A percentile compares a stretch with the other conserved stretches of the same genome.
phyloP scores from a whole-genome alignment of 2,113 vertebrate species.

The Eclectus roratus region DNA sequence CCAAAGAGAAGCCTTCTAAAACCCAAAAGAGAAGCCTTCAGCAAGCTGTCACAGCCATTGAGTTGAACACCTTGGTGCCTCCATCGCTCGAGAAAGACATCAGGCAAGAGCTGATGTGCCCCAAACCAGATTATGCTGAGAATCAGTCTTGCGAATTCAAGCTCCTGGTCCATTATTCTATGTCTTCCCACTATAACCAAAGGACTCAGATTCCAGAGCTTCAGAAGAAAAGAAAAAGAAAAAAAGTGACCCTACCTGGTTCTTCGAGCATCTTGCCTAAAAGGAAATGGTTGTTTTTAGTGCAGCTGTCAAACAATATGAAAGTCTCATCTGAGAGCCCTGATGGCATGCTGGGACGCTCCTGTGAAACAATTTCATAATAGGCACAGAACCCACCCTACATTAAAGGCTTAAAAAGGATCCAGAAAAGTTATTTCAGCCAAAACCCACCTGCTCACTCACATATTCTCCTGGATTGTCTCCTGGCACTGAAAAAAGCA shows the following conservation, averaged over 20 bases:
- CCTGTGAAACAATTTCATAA: background rate
- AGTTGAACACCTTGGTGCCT: background rate
- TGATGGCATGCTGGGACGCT: rapidly evolving
- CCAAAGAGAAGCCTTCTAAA: background rate
- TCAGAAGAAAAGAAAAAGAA: background rate
- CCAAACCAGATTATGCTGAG: background rate
- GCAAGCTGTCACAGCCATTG: background rate
- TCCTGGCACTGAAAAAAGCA: background rate
- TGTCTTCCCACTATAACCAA: background rate
- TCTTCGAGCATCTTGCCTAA: background rate
- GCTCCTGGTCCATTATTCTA: background rate
- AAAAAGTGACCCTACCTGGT: background rate
- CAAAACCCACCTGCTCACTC: background rate
- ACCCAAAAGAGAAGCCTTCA: background rate
- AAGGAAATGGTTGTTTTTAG: background rate
- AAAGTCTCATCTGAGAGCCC: background rate
- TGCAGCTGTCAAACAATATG: background rate
- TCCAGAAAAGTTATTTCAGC: background rate
- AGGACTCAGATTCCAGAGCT: background rate
- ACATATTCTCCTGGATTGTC: background rate
- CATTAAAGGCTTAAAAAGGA: background rate
- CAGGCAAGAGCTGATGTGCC: background rate
- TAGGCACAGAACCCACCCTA: background rate
- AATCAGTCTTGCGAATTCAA: background rate
- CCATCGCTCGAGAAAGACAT: background rate